phyloP scores from a whole-genome alignment of 2,797 vertebrate species.

The Alosa sapidissima region DNA sequence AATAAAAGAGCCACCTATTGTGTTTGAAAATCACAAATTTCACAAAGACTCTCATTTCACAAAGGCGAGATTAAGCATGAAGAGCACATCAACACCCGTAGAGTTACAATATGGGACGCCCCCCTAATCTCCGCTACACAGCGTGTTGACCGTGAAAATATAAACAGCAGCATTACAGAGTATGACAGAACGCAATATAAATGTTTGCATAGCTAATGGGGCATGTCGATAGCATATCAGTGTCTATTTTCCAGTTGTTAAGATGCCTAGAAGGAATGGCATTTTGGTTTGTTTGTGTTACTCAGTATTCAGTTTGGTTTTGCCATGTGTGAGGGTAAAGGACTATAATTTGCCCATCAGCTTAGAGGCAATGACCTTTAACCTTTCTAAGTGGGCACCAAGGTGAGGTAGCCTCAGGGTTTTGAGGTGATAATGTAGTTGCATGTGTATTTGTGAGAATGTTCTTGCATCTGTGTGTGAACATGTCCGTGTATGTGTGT shows the following conservation, averaged over 20 bases:
- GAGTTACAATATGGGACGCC: neutral
- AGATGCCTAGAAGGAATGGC: neutral
- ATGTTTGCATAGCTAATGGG: neutral
- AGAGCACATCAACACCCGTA: neutral
- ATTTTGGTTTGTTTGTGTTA: neutral
- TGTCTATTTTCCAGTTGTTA: slow-evolving; percentile 1
- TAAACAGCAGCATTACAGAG: neutral
- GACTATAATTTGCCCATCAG: too few species aligned
- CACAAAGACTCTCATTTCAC: neutral
- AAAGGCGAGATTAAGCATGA: neutral
- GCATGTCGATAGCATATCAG: neutral
- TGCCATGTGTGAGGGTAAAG: neutral
- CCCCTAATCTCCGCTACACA: neutral
- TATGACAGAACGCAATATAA: neutral
- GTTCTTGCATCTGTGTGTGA: neutral
- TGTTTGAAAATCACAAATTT: neutral
- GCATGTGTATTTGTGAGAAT: neutral
- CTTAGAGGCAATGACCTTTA: too few species aligned
- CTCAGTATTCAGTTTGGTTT: neutral
- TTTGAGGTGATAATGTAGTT: neutral
- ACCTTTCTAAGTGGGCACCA: too few species aligned
- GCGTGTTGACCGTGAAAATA: neutral
- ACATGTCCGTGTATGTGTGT: neutral
- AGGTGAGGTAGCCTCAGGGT: too few species aligned
- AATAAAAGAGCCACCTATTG: too few species aligned